phyloP scores from a whole-genome alignment of 92 coral and sea anemone genomes.

The Porites cylindrica region DNA sequence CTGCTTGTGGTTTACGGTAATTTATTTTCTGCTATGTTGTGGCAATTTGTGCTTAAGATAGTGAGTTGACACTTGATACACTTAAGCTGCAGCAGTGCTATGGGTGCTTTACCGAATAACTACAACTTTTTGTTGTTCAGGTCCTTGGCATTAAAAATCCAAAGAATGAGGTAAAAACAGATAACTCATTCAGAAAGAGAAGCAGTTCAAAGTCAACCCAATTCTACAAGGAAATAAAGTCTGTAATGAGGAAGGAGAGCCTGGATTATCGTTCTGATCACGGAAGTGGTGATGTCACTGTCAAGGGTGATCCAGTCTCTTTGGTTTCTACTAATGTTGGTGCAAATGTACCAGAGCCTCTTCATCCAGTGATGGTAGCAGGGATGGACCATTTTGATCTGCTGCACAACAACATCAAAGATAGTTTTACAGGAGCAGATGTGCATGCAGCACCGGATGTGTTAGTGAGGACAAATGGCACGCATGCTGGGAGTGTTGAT shows the following conservation, averaged over 20 bases:
- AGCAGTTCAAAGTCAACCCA: conserved; percentile 62
- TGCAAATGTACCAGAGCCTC: not conserved
- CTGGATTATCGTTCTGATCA: not conserved
- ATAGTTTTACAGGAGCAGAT: not conserved
- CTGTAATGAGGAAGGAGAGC: conserved; percentile 4
- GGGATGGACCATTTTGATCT: conserved; percentile 20
- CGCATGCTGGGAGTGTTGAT: conserved; percentile 21
- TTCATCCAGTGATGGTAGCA: not conserved
- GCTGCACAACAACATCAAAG: not conserved
- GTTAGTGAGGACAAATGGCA: not conserved
- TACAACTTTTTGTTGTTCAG: conserved; percentile 13
- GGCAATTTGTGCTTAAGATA: too few species aligned
- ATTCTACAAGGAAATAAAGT: conserved; percentile 61
- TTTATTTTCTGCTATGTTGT: too few species aligned
- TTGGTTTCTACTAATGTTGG: too few species aligned
- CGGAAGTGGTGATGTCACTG: not conserved
- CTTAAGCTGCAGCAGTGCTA: too few species aligned
- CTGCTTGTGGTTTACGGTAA: too few species aligned
- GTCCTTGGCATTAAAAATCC: conserved; percentile 72
- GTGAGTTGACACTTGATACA: too few species aligned
- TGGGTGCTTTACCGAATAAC: not conserved
- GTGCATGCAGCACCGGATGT: conserved; percentile 22
- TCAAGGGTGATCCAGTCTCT: not conserved
- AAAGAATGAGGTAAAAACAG: conserved; percentile 31
- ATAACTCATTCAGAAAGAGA: conserved; percentile 52